Evolutionary conservation across 2,113 vertebrate genomes (phyloP), one percentile per base, ranked within the genome.

Genomic region (Leptobrachium ailaonicum): DNA sequence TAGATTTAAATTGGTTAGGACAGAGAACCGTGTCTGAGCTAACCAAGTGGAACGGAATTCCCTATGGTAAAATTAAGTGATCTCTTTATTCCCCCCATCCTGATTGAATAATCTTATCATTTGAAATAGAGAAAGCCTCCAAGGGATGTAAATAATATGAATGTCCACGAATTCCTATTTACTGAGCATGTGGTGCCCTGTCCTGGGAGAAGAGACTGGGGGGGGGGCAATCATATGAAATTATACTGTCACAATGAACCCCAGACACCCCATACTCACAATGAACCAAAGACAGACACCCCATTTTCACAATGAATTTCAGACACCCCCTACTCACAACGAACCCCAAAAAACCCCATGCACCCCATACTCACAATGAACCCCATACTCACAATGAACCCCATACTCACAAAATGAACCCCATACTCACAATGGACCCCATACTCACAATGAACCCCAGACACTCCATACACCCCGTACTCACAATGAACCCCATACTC

Each of bases 111-210:
- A 93, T 91, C 89, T 91, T 87, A 94, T 91, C 88, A 86, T 88
- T 92, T 89, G 91, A 94, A 93, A 94, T 92, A 90, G 87, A 92
- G 88, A 12, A 32, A 89, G 90, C 92, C 93, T 94, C 91, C 89
- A 72, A 93, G 94, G 95, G 84, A 92, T 92, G 92, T 90, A 91
- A 94, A 95, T 92, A 96, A 95, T 96, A 98, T 95, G 95, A 95
- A 91, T 91, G 94, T 89, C 92, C 96, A 98, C 95, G 95, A 92
- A 93, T 94, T 92, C 90, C 90, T 96, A 93, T 98, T 98, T 96
- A 95, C 96, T 84, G 89, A 94, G 88, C 87, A 84, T 90, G 91
- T 88, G 91, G 90, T 91, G 88, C 88, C 20, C 89, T 88, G 89
- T 89, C 85, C 86, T 89, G 92, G 95, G 93, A 96, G 94, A 91